Percentiles rank a stretch among this genome's conserved stretches.
Evolutionary conservation across 2,113 vertebrate species (phyloP).

Genomic region (Caracal caracal): DNA sequence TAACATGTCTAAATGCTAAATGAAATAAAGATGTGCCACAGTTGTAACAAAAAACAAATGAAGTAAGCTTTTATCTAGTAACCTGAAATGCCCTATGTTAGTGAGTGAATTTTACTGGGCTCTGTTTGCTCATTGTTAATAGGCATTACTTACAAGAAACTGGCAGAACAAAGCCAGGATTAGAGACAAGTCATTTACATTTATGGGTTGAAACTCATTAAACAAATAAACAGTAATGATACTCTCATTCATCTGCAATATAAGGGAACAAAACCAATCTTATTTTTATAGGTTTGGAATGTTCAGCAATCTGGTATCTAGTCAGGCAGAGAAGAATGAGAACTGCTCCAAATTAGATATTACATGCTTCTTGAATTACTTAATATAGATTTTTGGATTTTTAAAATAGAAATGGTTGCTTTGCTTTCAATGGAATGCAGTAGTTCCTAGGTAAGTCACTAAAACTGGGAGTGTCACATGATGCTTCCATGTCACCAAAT

Average conservation of each 20-base stretch:
- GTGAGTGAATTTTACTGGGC: not conserved
- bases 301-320: not conserved
- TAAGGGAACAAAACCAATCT: not conserved
- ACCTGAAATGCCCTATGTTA: not conserved
- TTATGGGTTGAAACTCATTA: not conserved
- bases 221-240: not conserved
- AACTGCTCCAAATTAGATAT: not conserved
- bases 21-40: slow-evolving; percentile 30
- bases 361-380: not conserved
- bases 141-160: not conserved
- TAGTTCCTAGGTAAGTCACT: not conserved
- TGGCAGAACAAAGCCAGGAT: not conserved
- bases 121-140: not conserved
- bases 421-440: not conserved
- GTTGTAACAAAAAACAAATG: not conserved
- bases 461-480: not conserved
- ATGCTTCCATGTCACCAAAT: not conserved
- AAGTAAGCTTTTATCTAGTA: not conserved
- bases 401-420: not conserved
- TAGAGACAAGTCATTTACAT: not conserved
- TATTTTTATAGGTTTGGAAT: not conserved
- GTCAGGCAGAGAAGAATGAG: not conserved
- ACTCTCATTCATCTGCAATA: not conserved
- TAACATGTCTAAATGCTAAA: not conserved
- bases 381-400: not conserved